Evolutionary conservation across 2,888 invertebrate genomes (phyloP).

Genomic region (Agonopterix alstromeriana): DNA sequence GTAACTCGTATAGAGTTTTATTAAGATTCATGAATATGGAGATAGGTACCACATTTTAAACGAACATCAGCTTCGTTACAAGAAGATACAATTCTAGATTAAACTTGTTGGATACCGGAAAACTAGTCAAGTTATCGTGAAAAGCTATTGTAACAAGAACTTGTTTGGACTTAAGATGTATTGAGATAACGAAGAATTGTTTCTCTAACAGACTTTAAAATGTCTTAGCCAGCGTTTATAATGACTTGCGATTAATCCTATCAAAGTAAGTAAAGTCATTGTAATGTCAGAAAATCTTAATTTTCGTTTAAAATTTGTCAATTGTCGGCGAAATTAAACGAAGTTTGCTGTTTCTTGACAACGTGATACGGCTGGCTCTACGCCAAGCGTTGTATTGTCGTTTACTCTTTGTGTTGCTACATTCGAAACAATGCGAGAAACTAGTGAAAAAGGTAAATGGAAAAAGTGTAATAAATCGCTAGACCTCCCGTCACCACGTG

Average conservation of each 20-base stretch:
- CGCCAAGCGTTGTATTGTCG: slow-evolving; percentile 31
- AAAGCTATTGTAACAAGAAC: no score
- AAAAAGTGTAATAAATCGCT: slow-evolving; percentile 15
- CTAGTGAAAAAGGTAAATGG: slow-evolving; percentile 15
- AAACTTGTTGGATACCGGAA: no score
- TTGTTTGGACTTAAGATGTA: no score
- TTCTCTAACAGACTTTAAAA: no score
- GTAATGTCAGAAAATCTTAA: slow-evolving; percentile 53
- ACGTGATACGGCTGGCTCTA: slow-evolving; percentile 42
- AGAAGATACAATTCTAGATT: no score
- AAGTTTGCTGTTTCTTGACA: slow-evolving; percentile 50
- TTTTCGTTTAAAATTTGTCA: slow-evolving; percentile 56
- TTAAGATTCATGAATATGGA: no score
- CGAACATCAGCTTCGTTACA: no score
- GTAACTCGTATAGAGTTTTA: no score
- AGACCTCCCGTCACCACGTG: slow-evolving; percentile 5
- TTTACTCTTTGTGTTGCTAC: slow-evolving; percentile 15
- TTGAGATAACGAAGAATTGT: no score
- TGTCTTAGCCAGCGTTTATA: no score
- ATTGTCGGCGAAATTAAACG: slow-evolving; percentile 50
- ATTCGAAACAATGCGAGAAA: slow-evolving; percentile 12
- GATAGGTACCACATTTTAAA: no score
- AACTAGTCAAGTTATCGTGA: no score
- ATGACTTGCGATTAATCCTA: slow-evolving; percentile 25
- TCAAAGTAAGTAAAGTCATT: slow-evolving; percentile 37